Percentiles rank a stretch among this genome's conserved stretches.
Conservation (phyloP, 2,113 vertebrate species). For the Tichodroma muraria region DNA sequence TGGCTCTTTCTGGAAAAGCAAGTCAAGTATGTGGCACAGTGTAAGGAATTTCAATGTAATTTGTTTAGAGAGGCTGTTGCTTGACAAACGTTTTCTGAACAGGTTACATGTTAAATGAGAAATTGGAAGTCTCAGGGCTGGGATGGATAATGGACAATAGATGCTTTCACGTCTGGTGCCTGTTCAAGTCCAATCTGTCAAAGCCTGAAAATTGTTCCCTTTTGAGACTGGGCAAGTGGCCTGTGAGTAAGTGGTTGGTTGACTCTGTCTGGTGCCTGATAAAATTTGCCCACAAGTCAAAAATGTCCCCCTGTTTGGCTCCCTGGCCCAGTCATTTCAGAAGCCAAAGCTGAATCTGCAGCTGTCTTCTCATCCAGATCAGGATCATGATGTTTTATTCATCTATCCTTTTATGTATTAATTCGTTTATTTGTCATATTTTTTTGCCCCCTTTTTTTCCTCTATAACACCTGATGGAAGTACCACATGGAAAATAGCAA, state of each 20-base stretch:
- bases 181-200: constrained; percentile 12
- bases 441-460: neutral
- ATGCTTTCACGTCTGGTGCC: constrained; percentile 30
- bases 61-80: constrained; percentile 20
- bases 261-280: constrained; percentile 4
- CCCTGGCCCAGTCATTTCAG: fast-evolving
- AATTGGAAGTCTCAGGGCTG: neutral
- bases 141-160: constrained; percentile 21
- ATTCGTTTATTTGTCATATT: neutral
- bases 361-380: neutral
- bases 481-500: neutral
- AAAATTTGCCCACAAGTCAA: constrained; percentile 4
- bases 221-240: constrained; percentile 9
- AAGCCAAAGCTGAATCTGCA: neutral
- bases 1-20: constrained; percentile 11
- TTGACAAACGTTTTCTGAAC: constrained; percentile 36
- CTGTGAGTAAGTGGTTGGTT: constrained; percentile 12
- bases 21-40: neutral
- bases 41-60: constrained; percentile 29
- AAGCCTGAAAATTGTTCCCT: constrained; percentile 11
- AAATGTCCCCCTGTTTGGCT: neutral
- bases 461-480: neutral
- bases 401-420: neutral
- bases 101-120: neutral
- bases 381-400: neutral